Evolutionary conservation across 2,888 invertebrate genomes (phyloP).

Genomic region (Thalpophila matura): DNA sequence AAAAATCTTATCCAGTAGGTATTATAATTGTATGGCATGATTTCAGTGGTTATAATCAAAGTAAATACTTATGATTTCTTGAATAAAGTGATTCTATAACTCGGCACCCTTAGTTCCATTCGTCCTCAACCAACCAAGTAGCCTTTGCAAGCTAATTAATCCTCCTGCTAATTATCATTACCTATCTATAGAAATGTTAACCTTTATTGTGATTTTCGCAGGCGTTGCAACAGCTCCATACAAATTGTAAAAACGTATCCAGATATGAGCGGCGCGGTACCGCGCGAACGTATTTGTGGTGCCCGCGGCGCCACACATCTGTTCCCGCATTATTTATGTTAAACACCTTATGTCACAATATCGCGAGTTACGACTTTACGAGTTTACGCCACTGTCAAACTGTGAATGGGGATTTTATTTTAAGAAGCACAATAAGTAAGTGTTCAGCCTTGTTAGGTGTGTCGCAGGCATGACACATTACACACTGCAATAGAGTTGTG

Average conservation of each 20-base stretch:
- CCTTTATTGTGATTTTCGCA: too few relatives aligned
- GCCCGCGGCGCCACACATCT: conserved; percentile 89
- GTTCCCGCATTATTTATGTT: conserved; percentile 90
- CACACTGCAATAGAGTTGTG: neutral
- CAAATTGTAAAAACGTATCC: conserved; percentile 70
- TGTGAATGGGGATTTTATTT: conserved; percentile 82
- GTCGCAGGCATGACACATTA: neutral
- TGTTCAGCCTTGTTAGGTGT: neutral
- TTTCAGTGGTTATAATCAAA: too few relatives aligned
- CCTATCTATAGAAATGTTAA: too few relatives aligned
- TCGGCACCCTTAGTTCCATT: too few relatives aligned
- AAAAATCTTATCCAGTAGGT: too few relatives aligned
- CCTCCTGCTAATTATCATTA: neutral
- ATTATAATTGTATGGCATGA: too few relatives aligned
- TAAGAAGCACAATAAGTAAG: conserved; percentile 62
- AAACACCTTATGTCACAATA: conserved; percentile 91
- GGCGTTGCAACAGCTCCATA: conserved; percentile 73
- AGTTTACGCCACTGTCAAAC: conserved; percentile 79
- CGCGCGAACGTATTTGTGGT: conserved; percentile 86
- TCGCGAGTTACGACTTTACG: conserved; percentile 87
- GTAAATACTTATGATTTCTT: too few relatives aligned
- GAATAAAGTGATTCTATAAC: too few relatives aligned
- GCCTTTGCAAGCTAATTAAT: neutral
- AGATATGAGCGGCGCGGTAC: conserved; percentile 74
- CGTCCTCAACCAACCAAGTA: neutral